Percentiles rank a stretch among this genome's conserved stretches.
These are phyloP conservation scores for Siphamia tubifer DNA, from an alignment of 2,113 vertebrate genomes.

Conservation along the genomic window DNA sequence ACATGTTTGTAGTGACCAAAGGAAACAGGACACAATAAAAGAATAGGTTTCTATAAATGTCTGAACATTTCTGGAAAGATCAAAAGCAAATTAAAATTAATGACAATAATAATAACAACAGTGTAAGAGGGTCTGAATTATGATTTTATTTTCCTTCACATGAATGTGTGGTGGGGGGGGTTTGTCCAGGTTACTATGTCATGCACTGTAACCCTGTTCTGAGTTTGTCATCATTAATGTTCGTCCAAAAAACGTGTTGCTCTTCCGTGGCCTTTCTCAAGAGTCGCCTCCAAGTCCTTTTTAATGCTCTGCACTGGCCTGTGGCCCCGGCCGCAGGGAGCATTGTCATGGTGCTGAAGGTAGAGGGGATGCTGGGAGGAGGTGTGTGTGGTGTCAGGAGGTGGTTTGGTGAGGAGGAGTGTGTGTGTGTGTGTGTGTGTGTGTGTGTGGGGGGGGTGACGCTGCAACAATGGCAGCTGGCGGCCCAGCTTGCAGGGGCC, in stretches of 20 bases:
- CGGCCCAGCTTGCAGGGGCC: constrained; percentile 80
- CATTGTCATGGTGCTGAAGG: constrained; percentile 60
- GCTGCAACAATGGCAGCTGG: constrained; percentile 80
- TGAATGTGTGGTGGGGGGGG: not conserved
- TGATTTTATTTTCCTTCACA: not conserved
- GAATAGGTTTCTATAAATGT: no score
- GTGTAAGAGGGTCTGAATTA: not conserved
- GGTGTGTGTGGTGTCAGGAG: constrained; percentile 15
- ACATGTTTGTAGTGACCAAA: no score
- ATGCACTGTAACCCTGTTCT: constrained; percentile 21
- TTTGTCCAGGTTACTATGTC: constrained; percentile 37
- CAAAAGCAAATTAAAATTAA: not conserved
- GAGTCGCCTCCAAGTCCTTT: constrained; percentile 57
- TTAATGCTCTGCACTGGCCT: constrained; percentile 61
- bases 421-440: not conserved
- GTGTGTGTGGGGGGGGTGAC: constrained; percentile 49
- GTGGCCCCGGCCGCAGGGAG: constrained; percentile 46
- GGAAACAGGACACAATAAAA: no score
- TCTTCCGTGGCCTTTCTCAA: constrained; percentile 31
- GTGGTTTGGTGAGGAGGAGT: not conserved
- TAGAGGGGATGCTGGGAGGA: constrained; percentile 36
- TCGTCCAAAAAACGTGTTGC: constrained; percentile 54
- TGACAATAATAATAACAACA: no score
- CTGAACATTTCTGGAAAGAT: no score
- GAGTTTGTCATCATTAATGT: constrained; percentile 73